Conservation (phyloP, 2,113 vertebrate species). For the Tichodroma muraria region DNA sequence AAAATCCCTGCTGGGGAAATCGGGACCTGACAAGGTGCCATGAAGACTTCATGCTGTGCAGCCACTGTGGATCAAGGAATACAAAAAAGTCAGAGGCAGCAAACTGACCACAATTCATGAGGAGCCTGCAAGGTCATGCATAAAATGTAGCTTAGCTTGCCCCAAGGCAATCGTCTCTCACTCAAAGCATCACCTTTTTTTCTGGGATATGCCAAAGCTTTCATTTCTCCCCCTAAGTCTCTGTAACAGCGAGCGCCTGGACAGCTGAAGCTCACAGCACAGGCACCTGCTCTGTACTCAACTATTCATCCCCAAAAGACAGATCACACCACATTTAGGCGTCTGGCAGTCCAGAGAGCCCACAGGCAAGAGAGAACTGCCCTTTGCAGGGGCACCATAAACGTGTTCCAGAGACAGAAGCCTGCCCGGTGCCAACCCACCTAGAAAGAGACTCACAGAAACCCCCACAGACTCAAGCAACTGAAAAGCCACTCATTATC, state of each 20-base stretch:
- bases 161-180: neutral
- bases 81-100: neutral
- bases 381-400: neutral
- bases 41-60: neutral
- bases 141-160: neutral
- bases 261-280: neutral
- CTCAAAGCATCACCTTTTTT: neutral
- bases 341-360: neutral
- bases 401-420: neutral
- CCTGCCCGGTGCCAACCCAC: neutral
- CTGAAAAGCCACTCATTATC: neutral
- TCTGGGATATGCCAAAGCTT: neutral
- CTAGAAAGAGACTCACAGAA: neutral
- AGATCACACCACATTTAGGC: neutral
- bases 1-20: neutral
- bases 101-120: neutral
- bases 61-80: neutral
- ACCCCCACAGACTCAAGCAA: neutral
- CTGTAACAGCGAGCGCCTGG: neutral
- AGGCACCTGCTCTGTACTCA: neutral
- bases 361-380: neutral
- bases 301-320: neutral
- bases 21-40: neutral
- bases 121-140: neutral
- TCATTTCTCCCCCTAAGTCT: neutral